These are phyloP conservation scores for Cyanoderma ruficeps DNA, from an alignment of 2,113 vertebrate species.

Conservation along the genomic window DNA sequence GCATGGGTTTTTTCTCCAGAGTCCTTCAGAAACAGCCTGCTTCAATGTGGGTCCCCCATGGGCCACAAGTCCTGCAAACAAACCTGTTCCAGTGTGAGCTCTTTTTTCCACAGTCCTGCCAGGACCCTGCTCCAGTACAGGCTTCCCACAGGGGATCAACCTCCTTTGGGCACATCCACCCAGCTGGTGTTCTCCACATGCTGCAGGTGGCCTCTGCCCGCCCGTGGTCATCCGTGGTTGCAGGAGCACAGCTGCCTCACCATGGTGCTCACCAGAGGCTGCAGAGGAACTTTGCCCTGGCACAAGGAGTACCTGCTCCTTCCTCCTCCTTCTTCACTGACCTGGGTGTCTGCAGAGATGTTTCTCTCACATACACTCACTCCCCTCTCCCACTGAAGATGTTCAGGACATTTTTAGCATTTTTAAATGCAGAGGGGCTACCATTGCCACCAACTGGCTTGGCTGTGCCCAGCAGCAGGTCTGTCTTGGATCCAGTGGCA, in stretches of 20 bases:
- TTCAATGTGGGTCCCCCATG: fast-evolving
- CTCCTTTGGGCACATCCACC: fast-evolving
- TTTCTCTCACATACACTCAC: neutral
- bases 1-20: neutral
- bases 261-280: neutral
- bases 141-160: fast-evolving
- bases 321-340: too few relatives aligned
- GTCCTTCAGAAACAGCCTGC: neutral
- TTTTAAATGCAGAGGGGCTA: neutral
- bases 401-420: fast-evolving
- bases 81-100: neutral
- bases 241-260: neutral
- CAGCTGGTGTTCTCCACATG: fast-evolving
- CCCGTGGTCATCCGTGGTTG: fast-evolving
- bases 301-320: neutral
- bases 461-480: neutral
- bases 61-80: neutral
- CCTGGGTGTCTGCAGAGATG: neutral
- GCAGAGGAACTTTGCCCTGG: neutral
- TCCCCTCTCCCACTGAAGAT: neutral
- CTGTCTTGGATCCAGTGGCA: neutral
- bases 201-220: too few relatives aligned
- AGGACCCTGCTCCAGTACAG: neutral
- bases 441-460: neutral
- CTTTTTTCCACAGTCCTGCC: neutral